Evolutionary conservation across 2,888 invertebrate genomes (phyloP), one percentile per base, ranked within the genome.

Genomic region (Melanophora roralis): DNA sequence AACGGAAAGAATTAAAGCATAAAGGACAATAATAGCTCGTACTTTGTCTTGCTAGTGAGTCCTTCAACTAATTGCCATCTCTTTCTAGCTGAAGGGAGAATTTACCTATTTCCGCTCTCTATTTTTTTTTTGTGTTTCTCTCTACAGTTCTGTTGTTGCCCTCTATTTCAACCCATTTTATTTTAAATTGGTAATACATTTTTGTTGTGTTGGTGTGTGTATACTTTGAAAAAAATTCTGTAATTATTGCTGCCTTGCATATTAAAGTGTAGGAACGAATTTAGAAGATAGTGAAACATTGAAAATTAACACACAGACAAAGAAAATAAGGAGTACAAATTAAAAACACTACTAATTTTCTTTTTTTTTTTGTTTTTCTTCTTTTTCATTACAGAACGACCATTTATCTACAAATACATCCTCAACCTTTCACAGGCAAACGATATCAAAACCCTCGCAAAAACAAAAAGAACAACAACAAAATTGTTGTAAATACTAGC

Each of bases 271-370:
- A 21, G 80, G 76, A 80, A 80, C 72, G 59, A 64, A 32, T 51
- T 67, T 67, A 64, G 19, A 80, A 64, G 19, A 80, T 67, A 62
- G n/a, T 68, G 80, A 62, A 80, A 80, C 76, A 43, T 32, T 45
- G 68, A 76, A n/a, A 80, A 80, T 80, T 76, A 76, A 80, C 76
- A 76, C 76, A 80, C 65, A 73, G n/a, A 59, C 72, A 76, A 76
- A 64, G 57, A 38, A 72, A 45, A 76, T 36, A 59, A 73, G 80
- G 76, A 76, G 80, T 68, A 80, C 21, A 80, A 80, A 80, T 76
- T 80, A 80, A 80, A 80, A 80, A 72, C 72, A 80, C 80, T 80
- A 76, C 80, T 69, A 76, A 76, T 6, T 38, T n/a, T 21, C n/a
- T n/a, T n/a, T 27, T 27, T 72, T 45, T 72, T 73, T 49, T 43